These are phyloP conservation scores for Thelaira solivaga DNA, from an alignment of 2,888 invertebrate genomes.

Conservation along the genomic window DNA sequence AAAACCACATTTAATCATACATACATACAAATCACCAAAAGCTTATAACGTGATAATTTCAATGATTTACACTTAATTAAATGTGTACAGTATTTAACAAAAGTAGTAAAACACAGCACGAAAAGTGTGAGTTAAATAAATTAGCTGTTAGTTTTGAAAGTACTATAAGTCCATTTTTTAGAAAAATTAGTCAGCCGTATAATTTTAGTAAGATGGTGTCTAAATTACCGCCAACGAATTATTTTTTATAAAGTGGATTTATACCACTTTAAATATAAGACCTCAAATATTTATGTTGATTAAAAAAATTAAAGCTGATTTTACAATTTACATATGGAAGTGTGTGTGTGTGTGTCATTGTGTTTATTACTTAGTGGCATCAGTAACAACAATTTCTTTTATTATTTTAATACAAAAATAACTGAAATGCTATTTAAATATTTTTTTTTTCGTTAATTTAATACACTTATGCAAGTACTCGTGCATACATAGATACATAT, in stretches of 20 bases:
- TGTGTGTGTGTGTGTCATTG: not conserved
- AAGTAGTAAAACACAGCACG: not conserved
- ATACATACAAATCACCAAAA: not conserved
- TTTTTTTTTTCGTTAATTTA: not conserved
- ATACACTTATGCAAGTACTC: not conserved
- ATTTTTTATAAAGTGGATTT: too few relatives aligned
- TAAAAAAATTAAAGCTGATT: too few relatives aligned
- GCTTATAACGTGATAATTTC: not conserved
- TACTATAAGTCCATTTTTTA: too few relatives aligned
- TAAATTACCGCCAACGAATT: too few relatives aligned
- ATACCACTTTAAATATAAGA: too few relatives aligned
- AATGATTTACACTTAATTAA: constrained; percentile 45
- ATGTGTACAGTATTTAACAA: constrained; percentile 24
- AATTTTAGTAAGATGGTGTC: too few relatives aligned
- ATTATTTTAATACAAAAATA: not conserved
- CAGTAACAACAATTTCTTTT: not conserved
- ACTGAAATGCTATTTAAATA: not conserved
- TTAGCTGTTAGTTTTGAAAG: too few relatives aligned
- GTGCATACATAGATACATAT: too few relatives aligned
- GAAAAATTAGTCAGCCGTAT: too few relatives aligned
- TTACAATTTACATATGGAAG: not conserved
- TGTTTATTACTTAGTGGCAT: not conserved
- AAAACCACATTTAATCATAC: not conserved
- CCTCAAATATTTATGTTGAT: too few relatives aligned
- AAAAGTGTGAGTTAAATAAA: too few relatives aligned